phyloP scores from a whole-genome alignment of 2,888 invertebrate species.

The Artemia sp. region DNA sequence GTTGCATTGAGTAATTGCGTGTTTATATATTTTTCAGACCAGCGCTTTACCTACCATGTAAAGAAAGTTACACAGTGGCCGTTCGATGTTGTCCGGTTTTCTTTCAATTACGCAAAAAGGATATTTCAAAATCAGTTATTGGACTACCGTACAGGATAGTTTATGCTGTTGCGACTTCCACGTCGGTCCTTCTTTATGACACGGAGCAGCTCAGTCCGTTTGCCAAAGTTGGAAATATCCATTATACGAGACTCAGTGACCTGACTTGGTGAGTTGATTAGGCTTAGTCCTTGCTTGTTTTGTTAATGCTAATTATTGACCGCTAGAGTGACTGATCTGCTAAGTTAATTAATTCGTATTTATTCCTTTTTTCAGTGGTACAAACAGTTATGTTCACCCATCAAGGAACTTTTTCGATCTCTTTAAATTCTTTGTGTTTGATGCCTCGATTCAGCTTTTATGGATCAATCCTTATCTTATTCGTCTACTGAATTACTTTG shows the following conservation, averaged over 20 bases:
- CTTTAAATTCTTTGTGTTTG: too few species aligned
- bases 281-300: background rate
- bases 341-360: too few species aligned
- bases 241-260: slow-evolving; percentile 74
- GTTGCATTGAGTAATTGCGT: too few species aligned
- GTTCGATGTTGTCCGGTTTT: slow-evolving; percentile 60
- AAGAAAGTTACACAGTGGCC: slow-evolving; percentile 61
- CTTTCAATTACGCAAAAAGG: slow-evolving; percentile 40
- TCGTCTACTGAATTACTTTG: too few species aligned
- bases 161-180: slow-evolving; percentile 77
- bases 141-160: slow-evolving; percentile 56
- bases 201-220: slow-evolving; percentile 66
- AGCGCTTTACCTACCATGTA: slow-evolving; percentile 55
- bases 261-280: slow-evolving; percentile 48
- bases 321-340: too few species aligned
- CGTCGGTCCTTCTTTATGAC: slow-evolving; percentile 65
- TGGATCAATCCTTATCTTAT: too few species aligned
- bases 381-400: too few species aligned
- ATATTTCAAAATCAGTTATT: slow-evolving; percentile 19
- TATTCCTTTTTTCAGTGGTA: too few species aligned
- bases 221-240: slow-evolving; percentile 61
- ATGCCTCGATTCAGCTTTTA: too few species aligned
- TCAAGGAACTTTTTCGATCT: too few species aligned
- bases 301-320: too few species aligned
- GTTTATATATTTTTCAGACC: slow-evolving; percentile 42